Percentiles rank a stretch among this genome's conserved stretches.
These are phyloP conservation scores for Embiotoca jacksoni DNA, from an alignment of 2,113 vertebrate genomes.

Conservation along the genomic window DNA sequence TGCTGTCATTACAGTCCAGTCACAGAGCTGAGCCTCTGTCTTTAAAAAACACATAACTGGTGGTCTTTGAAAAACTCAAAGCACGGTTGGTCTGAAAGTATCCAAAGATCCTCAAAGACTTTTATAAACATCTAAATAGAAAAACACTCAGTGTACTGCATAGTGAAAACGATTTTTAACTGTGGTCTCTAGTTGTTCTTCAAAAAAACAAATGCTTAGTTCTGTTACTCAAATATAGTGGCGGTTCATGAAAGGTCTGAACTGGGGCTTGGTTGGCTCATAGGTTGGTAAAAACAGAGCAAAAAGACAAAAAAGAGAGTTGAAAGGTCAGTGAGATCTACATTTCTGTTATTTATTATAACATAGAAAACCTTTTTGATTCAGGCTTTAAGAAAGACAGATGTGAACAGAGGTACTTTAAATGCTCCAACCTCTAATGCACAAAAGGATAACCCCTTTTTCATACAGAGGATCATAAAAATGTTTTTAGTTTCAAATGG, in stretches of 20 bases:
- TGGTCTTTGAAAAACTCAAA: neutral
- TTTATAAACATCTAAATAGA: neutral
- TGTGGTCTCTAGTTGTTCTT: neutral
- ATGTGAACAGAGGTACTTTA: neutral
- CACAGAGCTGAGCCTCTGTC: neutral
- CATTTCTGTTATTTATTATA: neutral
- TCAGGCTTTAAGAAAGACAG: conserved; percentile 1
- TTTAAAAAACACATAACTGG: neutral
- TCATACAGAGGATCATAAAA: neutral
- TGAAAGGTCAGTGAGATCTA: neutral
- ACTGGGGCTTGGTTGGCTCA: too few relatives aligned
- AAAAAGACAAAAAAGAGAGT: neutral
- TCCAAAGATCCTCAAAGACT: neutral
- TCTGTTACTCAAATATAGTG: too few relatives aligned
- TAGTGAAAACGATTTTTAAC: neutral
- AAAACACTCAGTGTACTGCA: neutral
- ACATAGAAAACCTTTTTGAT: neutral
- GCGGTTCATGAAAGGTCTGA: too few relatives aligned
- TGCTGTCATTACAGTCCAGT: neutral
- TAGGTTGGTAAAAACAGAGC: too few relatives aligned
- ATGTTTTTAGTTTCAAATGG: neutral
- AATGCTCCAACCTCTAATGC: conserved; percentile 2
- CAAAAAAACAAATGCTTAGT: too few relatives aligned
- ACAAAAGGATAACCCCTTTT: conserved; percentile 5
- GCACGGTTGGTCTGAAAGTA: neutral